phyloP scores from a whole-genome alignment of 2,797 vertebrate species.

The Ctenopoma multispine region DNA sequence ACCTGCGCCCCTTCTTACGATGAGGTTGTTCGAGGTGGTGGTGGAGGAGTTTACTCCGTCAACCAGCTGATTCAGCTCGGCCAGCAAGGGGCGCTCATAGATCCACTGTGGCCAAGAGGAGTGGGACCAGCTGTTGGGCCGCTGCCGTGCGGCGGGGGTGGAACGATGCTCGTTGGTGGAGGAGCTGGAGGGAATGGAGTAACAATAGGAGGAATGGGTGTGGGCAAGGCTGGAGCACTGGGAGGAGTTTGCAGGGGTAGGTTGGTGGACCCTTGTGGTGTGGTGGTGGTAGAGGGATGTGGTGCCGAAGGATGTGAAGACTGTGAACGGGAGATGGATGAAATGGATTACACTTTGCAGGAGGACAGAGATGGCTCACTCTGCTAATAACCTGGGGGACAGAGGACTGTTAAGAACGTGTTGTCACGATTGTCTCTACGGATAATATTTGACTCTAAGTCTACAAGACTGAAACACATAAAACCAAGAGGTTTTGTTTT shows the following conservation, averaged over 20 bases:
- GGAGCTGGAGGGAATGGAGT: slow-evolving; percentile 25
- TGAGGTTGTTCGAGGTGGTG: slow-evolving; percentile 70
- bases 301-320: slow-evolving; percentile 82
- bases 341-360: slow-evolving; percentile 75
- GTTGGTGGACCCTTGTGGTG: slow-evolving; percentile 61
- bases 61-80: slow-evolving; percentile 82
- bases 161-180: slow-evolving; percentile 63
- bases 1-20: slow-evolving; percentile 80
- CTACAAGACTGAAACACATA: background rate
- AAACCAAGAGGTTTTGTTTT: background rate
- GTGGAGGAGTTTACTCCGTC: slow-evolving; percentile 78
- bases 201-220: slow-evolving; percentile 1
- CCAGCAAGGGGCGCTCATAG: slow-evolving; percentile 74
- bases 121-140: slow-evolving; percentile 67
- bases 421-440: background rate
- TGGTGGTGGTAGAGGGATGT: slow-evolving; percentile 80
- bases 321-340: slow-evolving; percentile 82
- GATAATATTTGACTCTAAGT: background rate
- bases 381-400: slow-evolving; percentile 55
- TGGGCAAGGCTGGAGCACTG: background rate
- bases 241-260: slow-evolving; percentile 31
- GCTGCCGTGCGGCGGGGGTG: slow-evolving; percentile 52
- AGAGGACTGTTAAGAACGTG: background rate
- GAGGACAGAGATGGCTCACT: slow-evolving; percentile 74
- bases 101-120: slow-evolving; percentile 75